Percentiles rank a stretch among this genome's conserved stretches.
These are phyloP conservation scores for Rhea americana DNA, from an alignment of 2,113 vertebrate genomes.

Conservation along the genomic window DNA sequence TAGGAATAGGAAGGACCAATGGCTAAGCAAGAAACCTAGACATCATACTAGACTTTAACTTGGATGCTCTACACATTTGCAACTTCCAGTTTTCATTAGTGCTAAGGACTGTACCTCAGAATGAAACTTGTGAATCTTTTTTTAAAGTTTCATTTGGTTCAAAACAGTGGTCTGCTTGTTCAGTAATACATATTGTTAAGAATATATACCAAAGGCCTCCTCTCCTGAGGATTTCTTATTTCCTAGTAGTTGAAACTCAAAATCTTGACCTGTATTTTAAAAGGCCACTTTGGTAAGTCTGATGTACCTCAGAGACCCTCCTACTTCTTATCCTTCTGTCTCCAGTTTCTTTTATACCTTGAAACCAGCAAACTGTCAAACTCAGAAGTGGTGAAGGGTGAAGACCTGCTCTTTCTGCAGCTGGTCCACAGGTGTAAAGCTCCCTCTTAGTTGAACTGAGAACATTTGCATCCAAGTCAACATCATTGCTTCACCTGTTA, in stretches of 20 bases:
- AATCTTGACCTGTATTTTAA: background rate
- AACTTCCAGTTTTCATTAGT: background rate
- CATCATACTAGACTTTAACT: background rate
- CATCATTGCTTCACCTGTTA: background rate
- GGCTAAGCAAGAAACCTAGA: background rate
- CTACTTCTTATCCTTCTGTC: too few relatives aligned
- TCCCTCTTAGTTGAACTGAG: background rate
- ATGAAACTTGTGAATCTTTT: background rate
- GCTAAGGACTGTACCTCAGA: background rate
- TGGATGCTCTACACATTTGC: background rate
- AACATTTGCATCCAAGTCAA: background rate
- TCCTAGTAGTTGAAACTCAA: background rate
- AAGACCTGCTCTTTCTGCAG: background rate
- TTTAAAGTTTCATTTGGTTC: background rate
- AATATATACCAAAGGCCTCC: background rate
- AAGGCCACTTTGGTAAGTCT: background rate
- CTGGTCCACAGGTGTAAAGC: background rate
- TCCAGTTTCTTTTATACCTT: background rate
- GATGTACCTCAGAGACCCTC: background rate
- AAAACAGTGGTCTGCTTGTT: background rate
- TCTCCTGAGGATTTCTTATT: background rate
- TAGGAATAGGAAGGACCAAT: background rate
- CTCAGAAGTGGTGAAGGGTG: background rate
- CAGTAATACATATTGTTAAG: background rate
- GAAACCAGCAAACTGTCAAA: background rate